These are phyloP conservation scores for Zaprionus camerounensis DNA, from an alignment of 1,140 invertebrate genomes.

Conservation along the genomic window DNA sequence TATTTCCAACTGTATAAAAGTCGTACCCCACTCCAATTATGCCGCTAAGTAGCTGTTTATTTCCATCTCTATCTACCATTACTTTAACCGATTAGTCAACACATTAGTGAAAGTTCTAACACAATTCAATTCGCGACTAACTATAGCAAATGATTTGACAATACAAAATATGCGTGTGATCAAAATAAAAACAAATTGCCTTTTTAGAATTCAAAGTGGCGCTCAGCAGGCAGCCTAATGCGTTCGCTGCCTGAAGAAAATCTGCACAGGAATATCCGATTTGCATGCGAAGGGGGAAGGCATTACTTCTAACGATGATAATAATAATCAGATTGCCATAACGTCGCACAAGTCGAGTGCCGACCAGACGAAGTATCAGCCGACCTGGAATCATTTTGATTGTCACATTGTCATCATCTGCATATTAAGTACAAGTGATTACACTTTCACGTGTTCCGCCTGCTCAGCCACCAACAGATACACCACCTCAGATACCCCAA, in stretches of 20 bases:
- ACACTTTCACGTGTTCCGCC: slow-evolving; percentile 58
- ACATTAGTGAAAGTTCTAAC: not conserved
- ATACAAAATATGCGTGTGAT: slow-evolving; percentile 39
- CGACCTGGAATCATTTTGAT: slow-evolving; percentile 78
- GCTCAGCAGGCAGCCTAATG: slow-evolving; percentile 49
- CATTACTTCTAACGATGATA: slow-evolving; percentile 57
- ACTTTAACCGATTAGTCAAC: not conserved
- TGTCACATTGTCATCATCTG: slow-evolving; percentile 82
- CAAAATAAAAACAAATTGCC: slow-evolving; percentile 71
- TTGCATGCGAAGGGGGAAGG: slow-evolving; percentile 13
- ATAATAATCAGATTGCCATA: slow-evolving; percentile 60
- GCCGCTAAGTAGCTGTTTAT: too few relatives aligned
- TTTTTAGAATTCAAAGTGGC: slow-evolving; percentile 71
- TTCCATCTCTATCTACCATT: too few relatives aligned
- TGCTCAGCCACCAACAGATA: slow-evolving; percentile 14
- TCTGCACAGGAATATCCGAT: slow-evolving; percentile 46
- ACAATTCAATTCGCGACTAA: not conserved
- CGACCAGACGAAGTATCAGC: slow-evolving; percentile 35
- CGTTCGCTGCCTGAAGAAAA: slow-evolving; percentile 58
- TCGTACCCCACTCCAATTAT: too few relatives aligned
- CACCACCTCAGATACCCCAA: slow-evolving; percentile 2
- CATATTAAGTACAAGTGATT: slow-evolving; percentile 83
- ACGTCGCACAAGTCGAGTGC: slow-evolving; percentile 17
- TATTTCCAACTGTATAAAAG: too few relatives aligned
- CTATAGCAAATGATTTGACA: slow-evolving; percentile 9